These are phyloP conservation scores for Volucella zonaria DNA, from an alignment of 2,888 invertebrate genomes.

Conservation along the genomic window DNA sequence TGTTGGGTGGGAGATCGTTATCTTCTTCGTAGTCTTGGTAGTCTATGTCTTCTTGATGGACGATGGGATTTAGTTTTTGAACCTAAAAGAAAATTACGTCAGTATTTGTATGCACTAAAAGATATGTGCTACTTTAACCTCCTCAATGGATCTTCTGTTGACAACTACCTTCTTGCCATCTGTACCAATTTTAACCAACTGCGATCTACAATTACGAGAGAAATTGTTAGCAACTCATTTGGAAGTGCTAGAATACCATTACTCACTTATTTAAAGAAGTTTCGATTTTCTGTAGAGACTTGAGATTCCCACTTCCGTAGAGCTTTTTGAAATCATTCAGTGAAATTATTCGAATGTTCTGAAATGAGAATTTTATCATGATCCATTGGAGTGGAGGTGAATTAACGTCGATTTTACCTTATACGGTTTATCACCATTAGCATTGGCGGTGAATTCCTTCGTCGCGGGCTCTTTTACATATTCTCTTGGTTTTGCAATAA, in stretches of 20 bases:
- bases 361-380: slow-evolving; percentile 15
- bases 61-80: not conserved
- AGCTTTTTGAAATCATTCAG: slow-evolving; percentile 81
- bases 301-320: slow-evolving; percentile 78
- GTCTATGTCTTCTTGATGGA: slow-evolving; percentile 15
- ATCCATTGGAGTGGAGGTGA: not conserved
- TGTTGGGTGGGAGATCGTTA: slow-evolving; percentile 74
- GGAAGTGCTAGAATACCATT: too few relatives aligned
- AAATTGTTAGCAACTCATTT: not conserved
- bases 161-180: slow-evolving; percentile 77
- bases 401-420: slow-evolving; percentile 52
- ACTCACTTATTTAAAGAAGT: slow-evolving; percentile 75
- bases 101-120: not conserved
- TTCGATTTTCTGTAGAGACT: slow-evolving; percentile 79
- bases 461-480: slow-evolving; percentile 68
- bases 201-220: slow-evolving; percentile 76
- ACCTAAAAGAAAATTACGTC: not conserved
- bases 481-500: slow-evolving; percentile 75
- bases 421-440: slow-evolving; percentile 39
- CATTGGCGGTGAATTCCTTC: slow-evolving; percentile 56
- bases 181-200: slow-evolving; percentile 44
- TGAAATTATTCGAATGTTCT: slow-evolving; percentile 82
- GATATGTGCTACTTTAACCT: slow-evolving; percentile 73
- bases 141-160: slow-evolving; percentile 76
- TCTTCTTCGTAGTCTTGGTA: slow-evolving; percentile 52